A percentile compares a stretch with the other conserved stretches of the same genome.
These are phyloP conservation scores for Apoda limacodes DNA, from an alignment of 2,888 invertebrate genomes.

Conservation along the genomic window DNA sequence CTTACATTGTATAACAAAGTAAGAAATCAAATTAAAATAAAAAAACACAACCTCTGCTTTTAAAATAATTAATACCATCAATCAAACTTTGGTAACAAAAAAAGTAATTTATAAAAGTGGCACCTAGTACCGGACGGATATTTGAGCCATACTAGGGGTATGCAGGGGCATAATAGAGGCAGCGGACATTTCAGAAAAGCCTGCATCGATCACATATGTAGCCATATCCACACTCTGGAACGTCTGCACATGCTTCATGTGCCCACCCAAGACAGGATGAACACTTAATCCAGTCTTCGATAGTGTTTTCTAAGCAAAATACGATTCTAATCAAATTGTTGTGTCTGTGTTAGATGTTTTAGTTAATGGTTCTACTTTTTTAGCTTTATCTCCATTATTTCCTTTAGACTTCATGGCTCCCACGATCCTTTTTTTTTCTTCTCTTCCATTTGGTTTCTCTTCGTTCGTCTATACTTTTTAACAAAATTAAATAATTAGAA, in stretches of 20 bases:
- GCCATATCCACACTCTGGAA: no score
- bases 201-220: slow-evolving; percentile 15
- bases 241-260: slow-evolving; percentile 13
- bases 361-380: no score
- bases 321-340: no score
- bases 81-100: slow-evolving; percentile 2
- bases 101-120: slow-evolving; percentile 1
- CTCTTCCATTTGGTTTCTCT: no score
- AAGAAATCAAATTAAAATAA: not conserved
- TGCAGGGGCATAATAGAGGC: no score
- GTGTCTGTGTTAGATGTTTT: no score
- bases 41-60: slow-evolving; percentile 1
- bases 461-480: no score
- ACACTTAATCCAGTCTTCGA: slow-evolving; percentile 15
- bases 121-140: slow-evolving; percentile 11
- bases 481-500: no score
- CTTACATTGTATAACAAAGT: slow-evolving; percentile 1
- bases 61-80: no score
- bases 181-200: slow-evolving; percentile 7
- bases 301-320: slow-evolving; percentile 9
- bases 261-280: slow-evolving; percentile 9
- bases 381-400: no score
- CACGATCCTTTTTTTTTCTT: no score
- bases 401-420: no score
- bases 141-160: not conserved